Conservation (phyloP, 1,140 invertebrate genomes). For the Cotesia typhae region DNA sequence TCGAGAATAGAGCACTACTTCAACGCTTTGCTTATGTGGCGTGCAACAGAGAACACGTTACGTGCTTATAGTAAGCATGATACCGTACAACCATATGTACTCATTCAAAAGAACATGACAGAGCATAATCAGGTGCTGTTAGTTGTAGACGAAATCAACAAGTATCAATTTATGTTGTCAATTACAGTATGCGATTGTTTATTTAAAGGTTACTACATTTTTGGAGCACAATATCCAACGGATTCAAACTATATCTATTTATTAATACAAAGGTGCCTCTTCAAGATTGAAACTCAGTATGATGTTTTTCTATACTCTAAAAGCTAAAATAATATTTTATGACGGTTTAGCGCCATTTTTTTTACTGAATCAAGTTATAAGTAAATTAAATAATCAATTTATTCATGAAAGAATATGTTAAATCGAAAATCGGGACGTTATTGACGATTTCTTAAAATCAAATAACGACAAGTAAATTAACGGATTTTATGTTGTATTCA, state of each 20-base stretch:
- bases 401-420: too few relatives aligned
- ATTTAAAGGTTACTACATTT: neutral
- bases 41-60: neutral
- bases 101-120: neutral
- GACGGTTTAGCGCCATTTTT: too few relatives aligned
- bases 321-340: too few relatives aligned
- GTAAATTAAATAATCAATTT: too few relatives aligned
- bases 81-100: neutral
- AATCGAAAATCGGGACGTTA: too few relatives aligned
- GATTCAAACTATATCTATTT: neutral
- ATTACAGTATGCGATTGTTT: neutral
- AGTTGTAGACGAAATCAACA: neutral
- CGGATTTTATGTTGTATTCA: too few relatives aligned
- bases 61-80: neutral
- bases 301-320: neutral
- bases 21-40: too few relatives aligned
- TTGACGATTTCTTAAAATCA: too few relatives aligned
- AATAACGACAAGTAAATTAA: too few relatives aligned
- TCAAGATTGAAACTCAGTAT: neutral
- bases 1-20: too few relatives aligned
- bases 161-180: neutral
- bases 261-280: neutral
- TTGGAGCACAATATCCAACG: neutral
- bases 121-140: slow-evolving; percentile 4
- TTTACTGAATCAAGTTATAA: too few relatives aligned